Conservation (phyloP, 2,113 vertebrate species). For the Halichoeres trimaculatus region DNA sequence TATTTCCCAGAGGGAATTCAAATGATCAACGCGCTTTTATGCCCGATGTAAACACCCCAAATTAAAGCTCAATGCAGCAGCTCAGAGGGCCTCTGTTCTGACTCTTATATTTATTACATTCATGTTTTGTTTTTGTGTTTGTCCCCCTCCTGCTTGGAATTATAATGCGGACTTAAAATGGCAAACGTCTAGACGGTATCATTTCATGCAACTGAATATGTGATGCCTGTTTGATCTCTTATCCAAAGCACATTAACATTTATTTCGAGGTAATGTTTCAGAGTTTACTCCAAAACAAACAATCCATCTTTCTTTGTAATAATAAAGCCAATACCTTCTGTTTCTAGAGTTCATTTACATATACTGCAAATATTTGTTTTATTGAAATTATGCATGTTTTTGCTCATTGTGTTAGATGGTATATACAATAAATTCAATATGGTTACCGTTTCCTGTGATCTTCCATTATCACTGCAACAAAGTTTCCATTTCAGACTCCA, state of each 20-base stretch:
- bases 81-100: background rate
- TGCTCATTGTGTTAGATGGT: too few relatives aligned
- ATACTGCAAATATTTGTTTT: too few relatives aligned
- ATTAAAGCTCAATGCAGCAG: constrained; percentile 20
- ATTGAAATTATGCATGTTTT: too few relatives aligned
- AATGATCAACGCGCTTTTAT: background rate
- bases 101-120: constrained; percentile 10
- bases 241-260: background rate
- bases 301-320: too few relatives aligned
- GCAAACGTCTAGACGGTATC: background rate
- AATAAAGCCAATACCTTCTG: too few relatives aligned
- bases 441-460: too few relatives aligned
- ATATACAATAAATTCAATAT: too few relatives aligned
- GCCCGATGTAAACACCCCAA: constrained; percentile 4
- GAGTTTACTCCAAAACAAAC: too few relatives aligned
- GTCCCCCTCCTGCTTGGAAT: background rate
- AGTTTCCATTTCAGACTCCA: too few relatives aligned
- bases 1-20: constrained; percentile 9
- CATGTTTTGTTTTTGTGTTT: background rate
- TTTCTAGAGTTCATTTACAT: too few relatives aligned
- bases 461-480: too few relatives aligned
- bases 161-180: background rate
- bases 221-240: background rate
- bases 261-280: background rate
- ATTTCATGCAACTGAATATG: background rate